Percentiles rank a stretch among this genome's conserved stretches.
phyloP scores from a whole-genome alignment of 2,113 vertebrate genomes.

The Calonectris borealis region DNA sequence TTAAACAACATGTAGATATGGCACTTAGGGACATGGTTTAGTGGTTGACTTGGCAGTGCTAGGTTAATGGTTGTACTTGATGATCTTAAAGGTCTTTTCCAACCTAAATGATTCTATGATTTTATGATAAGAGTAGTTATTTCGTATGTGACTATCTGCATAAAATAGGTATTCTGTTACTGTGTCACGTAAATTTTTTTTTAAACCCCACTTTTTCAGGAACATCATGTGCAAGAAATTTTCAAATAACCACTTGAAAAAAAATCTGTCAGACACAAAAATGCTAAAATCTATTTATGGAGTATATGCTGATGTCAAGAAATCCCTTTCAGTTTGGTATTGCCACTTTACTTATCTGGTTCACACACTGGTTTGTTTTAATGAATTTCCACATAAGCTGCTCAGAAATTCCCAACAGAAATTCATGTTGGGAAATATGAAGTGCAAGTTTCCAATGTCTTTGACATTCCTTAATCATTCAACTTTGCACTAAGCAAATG shows the following conservation, averaged over 20 bases:
- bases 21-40: too few species aligned
- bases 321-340: not conserved
- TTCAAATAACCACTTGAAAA: not conserved
- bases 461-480: not conserved
- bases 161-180: not conserved
- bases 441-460: not conserved
- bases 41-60: too few species aligned
- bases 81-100: too few species aligned
- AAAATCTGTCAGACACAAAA: not conserved
- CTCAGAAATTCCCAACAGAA: not conserved
- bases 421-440: not conserved
- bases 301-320: not conserved
- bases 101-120: not conserved
- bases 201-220: not conserved
- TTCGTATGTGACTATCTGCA: not conserved
- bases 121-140: not conserved
- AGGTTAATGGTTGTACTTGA: too few species aligned
- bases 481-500: not conserved
- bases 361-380: not conserved
- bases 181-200: not conserved
- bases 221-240: not conserved
- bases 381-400: not conserved
- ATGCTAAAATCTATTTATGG: not conserved
- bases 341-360: not conserved
- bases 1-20: too few species aligned